Evolutionary conservation across 2,888 invertebrate species (phyloP), one percentile per base, ranked within the genome.

Genomic region (Amblyjoppa fuscipennis): DNA sequence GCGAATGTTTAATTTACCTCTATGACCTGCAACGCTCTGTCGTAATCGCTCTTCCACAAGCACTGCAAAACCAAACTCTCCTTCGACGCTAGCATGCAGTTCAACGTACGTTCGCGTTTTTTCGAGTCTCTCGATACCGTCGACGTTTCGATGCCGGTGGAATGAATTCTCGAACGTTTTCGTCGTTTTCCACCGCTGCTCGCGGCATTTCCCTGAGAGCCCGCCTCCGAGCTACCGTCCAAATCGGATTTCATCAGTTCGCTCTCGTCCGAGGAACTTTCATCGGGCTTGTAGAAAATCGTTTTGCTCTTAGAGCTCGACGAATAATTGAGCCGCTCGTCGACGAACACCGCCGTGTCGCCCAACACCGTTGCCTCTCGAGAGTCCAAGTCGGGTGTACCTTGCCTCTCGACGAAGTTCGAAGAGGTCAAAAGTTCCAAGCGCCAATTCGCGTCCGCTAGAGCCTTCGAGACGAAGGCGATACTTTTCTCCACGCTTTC

Each of bases 41-140:
- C 95, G 88, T 97, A 96, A 92, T 97, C 96, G 81, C 96, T 96
- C 84, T 96, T 96, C 90, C 97, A 96, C 61, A 98, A 94, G 64
- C 97, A 97, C 92, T 97, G 95, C 56, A 96, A 96, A n/a, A 98
- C 96, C 66, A 98, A 94, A 87, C 96, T 96, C 88, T 96, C 96
- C 0, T 97, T 97, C 45, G 97, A 96, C 9, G 97, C 96, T 76
- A 98, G 92, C 97, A 98, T 97, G 75, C 96, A 95, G 64, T 96
- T 95, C 76, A 96, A 94, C 87, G 96, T 95, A 89, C 95, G 95
- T 34, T 89, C 85, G 0, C 66, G 59, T 75, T 74, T 70, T 94
- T 94, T 51, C 13, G 91, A 87, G 79, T 81, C 81, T 68, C 59
- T 75, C 70, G 20, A 31, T 45, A 5, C 7, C 45, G 5, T 51